Base-by-base conservation (phyloP, 2,113 vertebrate genomes). In the Monopterus albus region DNA sequence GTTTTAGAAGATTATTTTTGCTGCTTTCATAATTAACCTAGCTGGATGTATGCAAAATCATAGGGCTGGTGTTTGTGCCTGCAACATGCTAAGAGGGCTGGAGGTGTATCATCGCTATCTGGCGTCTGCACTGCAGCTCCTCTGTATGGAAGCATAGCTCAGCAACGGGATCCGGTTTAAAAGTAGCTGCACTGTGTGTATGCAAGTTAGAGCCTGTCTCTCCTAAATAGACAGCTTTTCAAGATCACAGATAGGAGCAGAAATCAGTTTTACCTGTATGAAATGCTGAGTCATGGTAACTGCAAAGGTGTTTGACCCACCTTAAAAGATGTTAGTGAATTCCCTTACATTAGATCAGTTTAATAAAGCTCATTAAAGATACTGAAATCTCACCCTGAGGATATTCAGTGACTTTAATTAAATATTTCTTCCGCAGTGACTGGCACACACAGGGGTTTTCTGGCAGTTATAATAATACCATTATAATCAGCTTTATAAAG, bases 111-210 rank as follows among this genome's bases (percentile, higher is more conserved):
- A 11, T 51, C n/a, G 59, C 61, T 71, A 46, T 55, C 17, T 38
- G 59, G 40, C 67, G 31, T 62, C 51, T 23, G 13, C 45, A 12
- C 73, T 63, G 78, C 75, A 70, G 73, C 65, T 56, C 14, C 28
- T 31, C 20, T 70, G 58, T 57, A n/a, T n/a, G 62, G 25, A 3
- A 7, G 50, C 18, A 20, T 1, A 31, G 15, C 53, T 39, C 39
- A n/a, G 25, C 0, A 7, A 58, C 39, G 36, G 31, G 52, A 43
- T 33, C 17, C 5, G 4, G 6, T 45, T 46, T 5, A 11, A 38
- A 57, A 57, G 38, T 40, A 2, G 7, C 12, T 35, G 52, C 50
- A 36, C 26, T 2, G 15, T 12, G 8, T 18, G 53, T 5, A 2
- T 38, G 43, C 59, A 10, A 15, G 53, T 35, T 49, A 2, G 2